Conservation (phyloP, 2,888 invertebrate genomes). For the Cloeon dipterum region DNA sequence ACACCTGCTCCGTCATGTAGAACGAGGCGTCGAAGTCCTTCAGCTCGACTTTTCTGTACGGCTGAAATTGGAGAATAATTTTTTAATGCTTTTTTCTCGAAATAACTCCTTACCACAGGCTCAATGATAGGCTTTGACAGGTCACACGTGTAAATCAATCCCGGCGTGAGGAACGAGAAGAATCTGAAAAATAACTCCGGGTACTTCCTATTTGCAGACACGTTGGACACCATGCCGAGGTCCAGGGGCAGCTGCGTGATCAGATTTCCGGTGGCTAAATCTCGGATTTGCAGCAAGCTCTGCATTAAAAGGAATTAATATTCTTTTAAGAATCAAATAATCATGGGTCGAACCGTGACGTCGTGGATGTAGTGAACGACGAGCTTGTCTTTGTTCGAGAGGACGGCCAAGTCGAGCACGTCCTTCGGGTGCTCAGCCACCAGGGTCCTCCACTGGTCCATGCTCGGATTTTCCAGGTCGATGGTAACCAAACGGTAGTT, state of each 20-base stretch:
- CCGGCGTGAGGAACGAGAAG: slow-evolving; percentile 80
- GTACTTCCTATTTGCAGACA: slow-evolving; percentile 65
- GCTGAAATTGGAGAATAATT: slow-evolving; percentile 20
- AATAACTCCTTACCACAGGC: too few relatives aligned
- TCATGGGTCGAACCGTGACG: slow-evolving; percentile 48
- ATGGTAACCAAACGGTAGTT: slow-evolving; percentile 75
- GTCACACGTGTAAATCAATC: slow-evolving; percentile 68
- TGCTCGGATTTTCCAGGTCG: slow-evolving; percentile 42
- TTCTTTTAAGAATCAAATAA: not conserved
- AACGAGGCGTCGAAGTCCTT: slow-evolving; percentile 54
- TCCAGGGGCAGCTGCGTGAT: slow-evolving; percentile 55
- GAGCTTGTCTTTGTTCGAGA: slow-evolving; percentile 66
- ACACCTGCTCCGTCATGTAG: slow-evolving; percentile 72
- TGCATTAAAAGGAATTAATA: too few relatives aligned
- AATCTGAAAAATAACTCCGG: slow-evolving; percentile 85
- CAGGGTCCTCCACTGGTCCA: slow-evolving; percentile 62
- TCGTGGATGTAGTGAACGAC: slow-evolving; percentile 77
- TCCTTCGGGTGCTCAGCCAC: slow-evolving; percentile 64
- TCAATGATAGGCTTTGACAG: slow-evolving; percentile 31
- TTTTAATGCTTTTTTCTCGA: slow-evolving; percentile 20
- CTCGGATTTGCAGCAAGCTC: slow-evolving; percentile 66
- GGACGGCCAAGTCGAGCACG: slow-evolving; percentile 73
- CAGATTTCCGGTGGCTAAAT: slow-evolving; percentile 42
- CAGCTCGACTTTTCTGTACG: slow-evolving; percentile 65
- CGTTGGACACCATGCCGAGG: slow-evolving; percentile 66